Evolutionary conservation across 2,888 invertebrate genomes (phyloP).

Genomic region (Chrysina gloriosa): DNA sequence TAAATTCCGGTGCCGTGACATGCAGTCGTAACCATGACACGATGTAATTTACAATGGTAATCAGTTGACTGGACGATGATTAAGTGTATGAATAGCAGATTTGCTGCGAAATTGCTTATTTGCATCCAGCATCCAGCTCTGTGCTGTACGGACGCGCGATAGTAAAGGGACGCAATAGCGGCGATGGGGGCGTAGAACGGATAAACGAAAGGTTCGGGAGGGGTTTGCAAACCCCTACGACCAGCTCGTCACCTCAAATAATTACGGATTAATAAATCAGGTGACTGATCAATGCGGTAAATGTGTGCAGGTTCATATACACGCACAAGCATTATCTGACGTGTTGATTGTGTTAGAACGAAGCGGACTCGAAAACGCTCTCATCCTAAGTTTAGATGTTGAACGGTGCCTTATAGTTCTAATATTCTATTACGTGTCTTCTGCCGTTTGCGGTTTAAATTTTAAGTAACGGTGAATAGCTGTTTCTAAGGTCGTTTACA

Average conservation of each 20-base stretch:
- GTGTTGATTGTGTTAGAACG: too few species aligned
- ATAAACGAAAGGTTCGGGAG: constrained; percentile 1
- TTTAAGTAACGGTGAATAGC: too few species aligned
- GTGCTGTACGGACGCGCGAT: not conserved
- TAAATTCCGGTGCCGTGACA: constrained; percentile 47
- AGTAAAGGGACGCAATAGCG: not conserved
- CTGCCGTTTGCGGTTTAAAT: too few species aligned
- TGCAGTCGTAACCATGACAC: constrained; percentile 53
- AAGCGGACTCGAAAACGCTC: too few species aligned
- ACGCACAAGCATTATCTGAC: too few species aligned
- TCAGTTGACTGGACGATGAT: constrained; percentile 66
- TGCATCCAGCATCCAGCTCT: constrained; percentile 52
- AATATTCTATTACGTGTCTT: too few species aligned
- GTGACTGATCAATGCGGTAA: constrained; percentile 13
- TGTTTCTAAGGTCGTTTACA: too few species aligned
- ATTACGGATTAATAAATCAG: constrained; percentile 32
- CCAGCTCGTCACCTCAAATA: constrained; percentile 35
- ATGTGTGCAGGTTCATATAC: not conserved
- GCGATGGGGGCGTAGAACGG: not conserved
- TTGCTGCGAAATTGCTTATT: constrained; percentile 64
- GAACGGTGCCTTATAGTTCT: too few species aligned
- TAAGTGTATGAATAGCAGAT: constrained; percentile 66
- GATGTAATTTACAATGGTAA: constrained; percentile 65
- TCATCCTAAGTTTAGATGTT: too few species aligned
- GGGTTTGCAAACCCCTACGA: constrained; percentile 6